phyloP scores from a whole-genome alignment of 2,888 invertebrate genomes.

The Nymphalis polychloros region DNA sequence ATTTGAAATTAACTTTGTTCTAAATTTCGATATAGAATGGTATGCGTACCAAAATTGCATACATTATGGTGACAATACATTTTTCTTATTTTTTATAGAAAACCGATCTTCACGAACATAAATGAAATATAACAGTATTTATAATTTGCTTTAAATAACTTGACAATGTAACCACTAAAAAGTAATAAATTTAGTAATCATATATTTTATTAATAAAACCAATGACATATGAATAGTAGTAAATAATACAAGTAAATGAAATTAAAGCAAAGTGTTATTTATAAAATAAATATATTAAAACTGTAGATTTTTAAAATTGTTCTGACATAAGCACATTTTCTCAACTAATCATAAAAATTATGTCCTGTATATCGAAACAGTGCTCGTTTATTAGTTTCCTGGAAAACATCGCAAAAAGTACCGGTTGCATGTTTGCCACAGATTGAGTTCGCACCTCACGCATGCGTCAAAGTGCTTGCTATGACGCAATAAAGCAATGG shows the following conservation, averaged over 20 bases:
- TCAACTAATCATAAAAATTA: neutral
- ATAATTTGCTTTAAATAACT: too few relatives aligned
- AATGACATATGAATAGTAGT: too few relatives aligned
- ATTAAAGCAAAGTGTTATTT: neutral
- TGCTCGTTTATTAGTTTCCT: conserved; percentile 26
- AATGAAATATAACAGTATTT: too few relatives aligned
- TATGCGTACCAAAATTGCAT: too few relatives aligned
- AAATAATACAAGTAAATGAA: too few relatives aligned
- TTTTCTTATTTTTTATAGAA: too few relatives aligned
- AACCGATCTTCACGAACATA: too few relatives aligned
- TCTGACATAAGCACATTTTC: neutral
- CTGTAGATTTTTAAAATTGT: neutral
- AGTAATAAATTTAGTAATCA: too few relatives aligned
- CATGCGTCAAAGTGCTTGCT: conserved; percentile 45
- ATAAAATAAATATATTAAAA: neutral
- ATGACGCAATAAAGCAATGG: conserved; percentile 42
- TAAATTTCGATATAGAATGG: too few relatives aligned
- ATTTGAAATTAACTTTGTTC: neutral
- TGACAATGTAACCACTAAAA: too few relatives aligned
- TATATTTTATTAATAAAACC: too few relatives aligned
- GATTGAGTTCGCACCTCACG: conserved; percentile 44
- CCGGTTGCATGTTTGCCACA: conserved; percentile 41
- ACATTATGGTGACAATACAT: too few relatives aligned
- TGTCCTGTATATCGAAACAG: conserved; percentile 9
- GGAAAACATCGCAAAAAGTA: conserved; percentile 41